A percentile compares a stretch with the other conserved stretches of the same genome.
Conservation (phyloP, 1,140 invertebrate species). For the Asbolus verrucosus region DNA sequence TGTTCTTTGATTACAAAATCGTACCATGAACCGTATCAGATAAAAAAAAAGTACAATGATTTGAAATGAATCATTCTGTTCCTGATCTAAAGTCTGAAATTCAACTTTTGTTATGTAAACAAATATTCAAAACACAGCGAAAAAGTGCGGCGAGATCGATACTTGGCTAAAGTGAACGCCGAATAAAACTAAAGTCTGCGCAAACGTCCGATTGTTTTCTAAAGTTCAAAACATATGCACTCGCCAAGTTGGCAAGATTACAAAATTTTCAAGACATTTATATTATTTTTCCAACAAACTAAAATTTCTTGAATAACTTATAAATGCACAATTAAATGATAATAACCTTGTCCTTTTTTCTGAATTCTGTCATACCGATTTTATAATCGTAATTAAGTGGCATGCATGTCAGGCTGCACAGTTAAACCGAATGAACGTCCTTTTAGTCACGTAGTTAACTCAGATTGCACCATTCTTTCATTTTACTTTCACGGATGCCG, state of each 20-base stretch:
- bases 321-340: slow-evolving; percentile 12
- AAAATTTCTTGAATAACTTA: background rate
- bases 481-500: background rate
- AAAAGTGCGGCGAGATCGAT: slow-evolving; percentile 10
- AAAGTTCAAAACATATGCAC: slow-evolving; percentile 24
- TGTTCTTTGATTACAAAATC: background rate
- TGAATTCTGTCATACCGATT: background rate
- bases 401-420: no score
- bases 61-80: slow-evolving; percentile 9
- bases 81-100: slow-evolving; percentile 29
- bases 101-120: slow-evolving; percentile 22
- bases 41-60: background rate
- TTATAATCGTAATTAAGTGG: no score
- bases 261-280: background rate
- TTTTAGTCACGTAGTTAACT: slow-evolving; percentile 9
- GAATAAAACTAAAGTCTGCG: background rate
- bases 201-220: slow-evolving; percentile 1
- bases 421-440: background rate
- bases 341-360: slow-evolving; percentile 25
- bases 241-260: slow-evolving; percentile 4
- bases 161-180: no score
- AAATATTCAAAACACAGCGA: slow-evolving; percentile 10
- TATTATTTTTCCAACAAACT: slow-evolving; percentile 1
- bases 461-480: background rate
- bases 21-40: slow-evolving; percentile 17